Evolutionary conservation across 1,140 invertebrate genomes (phyloP).

Genomic region (Cyclina sinensis): DNA sequence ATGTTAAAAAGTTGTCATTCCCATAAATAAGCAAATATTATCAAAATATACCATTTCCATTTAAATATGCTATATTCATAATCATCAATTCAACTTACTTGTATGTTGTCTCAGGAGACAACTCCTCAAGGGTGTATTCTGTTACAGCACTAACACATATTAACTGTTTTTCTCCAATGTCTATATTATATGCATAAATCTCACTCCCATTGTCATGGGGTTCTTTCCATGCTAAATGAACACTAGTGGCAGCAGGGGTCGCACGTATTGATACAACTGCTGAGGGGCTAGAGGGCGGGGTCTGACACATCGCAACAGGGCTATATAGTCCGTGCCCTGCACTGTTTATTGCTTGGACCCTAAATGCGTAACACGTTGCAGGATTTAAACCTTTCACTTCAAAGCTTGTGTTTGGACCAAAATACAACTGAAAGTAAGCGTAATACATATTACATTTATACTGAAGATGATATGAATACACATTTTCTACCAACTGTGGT

Average conservation of each 20-base stretch:
- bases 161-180: constrained; percentile 89
- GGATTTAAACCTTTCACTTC: constrained; percentile 93
- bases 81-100: constrained; percentile 87
- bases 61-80: too few species aligned
- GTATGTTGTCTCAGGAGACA: constrained; percentile 89
- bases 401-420: constrained; percentile 87
- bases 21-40: too few species aligned
- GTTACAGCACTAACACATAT: constrained; percentile 78
- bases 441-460: background rate
- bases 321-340: constrained; percentile 85
- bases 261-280: constrained; percentile 88
- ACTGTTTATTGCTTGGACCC: constrained; percentile 88
- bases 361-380: constrained; percentile 93
- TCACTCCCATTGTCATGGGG: constrained; percentile 90
- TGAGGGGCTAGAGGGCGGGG: constrained; percentile 84
- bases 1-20: too few species aligned
- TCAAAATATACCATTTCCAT: too few species aligned
- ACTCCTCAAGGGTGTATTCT: constrained; percentile 86
- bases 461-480: background rate
- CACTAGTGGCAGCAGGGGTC: constrained; percentile 89
- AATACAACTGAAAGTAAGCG: constrained; percentile 85
- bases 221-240: constrained; percentile 91
- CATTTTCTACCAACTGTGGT: too few species aligned
- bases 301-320: constrained; percentile 78
- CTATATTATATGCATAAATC: constrained; percentile 92